Percentiles rank a stretch among this genome's conserved stretches.
Evolutionary conservation across 2,113 vertebrate species (phyloP).

Genomic region (Marcusenius ussheri): DNA sequence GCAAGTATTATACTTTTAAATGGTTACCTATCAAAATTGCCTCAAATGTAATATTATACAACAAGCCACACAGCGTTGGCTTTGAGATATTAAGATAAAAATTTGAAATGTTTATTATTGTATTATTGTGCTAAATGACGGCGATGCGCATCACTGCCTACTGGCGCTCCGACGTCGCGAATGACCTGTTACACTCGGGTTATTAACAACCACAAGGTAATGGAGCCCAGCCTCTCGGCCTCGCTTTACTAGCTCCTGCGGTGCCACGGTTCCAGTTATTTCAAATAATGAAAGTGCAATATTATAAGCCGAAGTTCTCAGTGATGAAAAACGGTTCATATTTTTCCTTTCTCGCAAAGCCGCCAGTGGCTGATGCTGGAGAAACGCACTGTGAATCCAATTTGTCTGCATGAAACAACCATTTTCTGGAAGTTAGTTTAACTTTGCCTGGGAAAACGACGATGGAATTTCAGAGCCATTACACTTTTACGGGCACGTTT

Average conservation of each 20-base stretch:
- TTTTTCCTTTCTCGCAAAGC: not conserved
- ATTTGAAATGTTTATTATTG: not conserved
- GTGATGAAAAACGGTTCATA: not conserved
- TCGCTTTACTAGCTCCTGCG: not conserved
- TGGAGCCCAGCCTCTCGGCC: not conserved
- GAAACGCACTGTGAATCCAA: not conserved
- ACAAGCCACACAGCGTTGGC: not conserved
- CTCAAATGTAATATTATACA: not conserved
- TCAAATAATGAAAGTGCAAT: not conserved
- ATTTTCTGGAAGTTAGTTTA: not conserved
- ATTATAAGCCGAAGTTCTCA: not conserved
- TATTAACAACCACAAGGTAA: not conserved
- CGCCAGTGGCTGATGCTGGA: not conserved
- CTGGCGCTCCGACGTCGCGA: not conserved
- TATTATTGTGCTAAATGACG: not conserved
- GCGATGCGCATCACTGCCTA: not conserved
- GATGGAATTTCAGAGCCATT: conserved; percentile 13
- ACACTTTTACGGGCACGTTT: conserved; percentile 12
- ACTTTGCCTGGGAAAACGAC: not conserved
- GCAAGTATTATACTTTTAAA: not conserved
- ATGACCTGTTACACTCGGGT: not conserved
- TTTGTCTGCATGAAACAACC: not conserved
- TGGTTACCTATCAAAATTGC: not conserved
- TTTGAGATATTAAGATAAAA: not conserved
- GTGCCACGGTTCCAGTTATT: not conserved